Evolutionary conservation across 2,113 vertebrate species (phyloP).

Genomic region (Sceloporus tristichus): DNA sequence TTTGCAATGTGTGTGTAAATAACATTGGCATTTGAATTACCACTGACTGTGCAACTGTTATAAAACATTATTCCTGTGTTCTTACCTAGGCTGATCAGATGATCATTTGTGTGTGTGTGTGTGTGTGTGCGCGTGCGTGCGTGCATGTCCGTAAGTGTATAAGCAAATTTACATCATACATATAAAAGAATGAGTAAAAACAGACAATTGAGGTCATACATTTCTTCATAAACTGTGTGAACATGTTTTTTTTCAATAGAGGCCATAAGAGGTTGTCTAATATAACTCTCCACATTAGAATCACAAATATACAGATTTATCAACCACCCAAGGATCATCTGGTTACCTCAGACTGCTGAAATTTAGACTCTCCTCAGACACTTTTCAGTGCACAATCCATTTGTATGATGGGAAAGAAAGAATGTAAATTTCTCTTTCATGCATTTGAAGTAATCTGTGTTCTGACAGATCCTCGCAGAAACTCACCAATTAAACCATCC

Average conservation of each 20-base stretch:
- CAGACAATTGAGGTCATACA: background rate
- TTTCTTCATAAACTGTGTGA: background rate
- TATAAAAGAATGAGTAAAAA: background rate
- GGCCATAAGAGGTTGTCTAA: background rate
- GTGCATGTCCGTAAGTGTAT: too few species aligned
- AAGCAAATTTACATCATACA: background rate
- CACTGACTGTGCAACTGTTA: background rate
- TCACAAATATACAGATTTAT: background rate
- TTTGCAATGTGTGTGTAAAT: conserved; percentile 10
- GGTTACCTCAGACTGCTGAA: background rate
- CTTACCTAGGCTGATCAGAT: background rate
- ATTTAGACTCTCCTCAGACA: background rate
- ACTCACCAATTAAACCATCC: background rate
- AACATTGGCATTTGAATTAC: conserved; percentile 15
- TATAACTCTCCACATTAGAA: background rate
- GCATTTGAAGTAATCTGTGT: background rate
- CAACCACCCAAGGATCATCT: background rate
- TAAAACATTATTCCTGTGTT: background rate
- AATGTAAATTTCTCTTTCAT: background rate
- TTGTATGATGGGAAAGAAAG: background rate
- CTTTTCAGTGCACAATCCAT: background rate
- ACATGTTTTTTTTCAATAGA: background rate
- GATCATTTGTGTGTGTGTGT: background rate
- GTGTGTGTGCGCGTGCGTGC: too few species aligned
- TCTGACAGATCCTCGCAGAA: background rate